phyloP scores from a whole-genome alignment of 2,113 vertebrate species.

The Sapajus apella region DNA sequence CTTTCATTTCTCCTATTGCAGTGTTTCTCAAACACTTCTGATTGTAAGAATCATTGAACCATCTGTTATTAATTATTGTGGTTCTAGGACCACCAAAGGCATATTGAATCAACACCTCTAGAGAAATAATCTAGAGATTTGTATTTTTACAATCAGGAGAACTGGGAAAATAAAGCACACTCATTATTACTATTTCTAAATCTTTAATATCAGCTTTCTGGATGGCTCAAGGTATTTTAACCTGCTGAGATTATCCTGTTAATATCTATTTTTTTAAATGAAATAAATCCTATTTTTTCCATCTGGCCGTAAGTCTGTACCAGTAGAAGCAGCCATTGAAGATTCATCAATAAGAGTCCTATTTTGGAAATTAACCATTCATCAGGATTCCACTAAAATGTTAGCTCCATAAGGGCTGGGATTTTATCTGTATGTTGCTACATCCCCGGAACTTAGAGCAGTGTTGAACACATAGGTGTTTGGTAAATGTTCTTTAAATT shows the following conservation, averaged over 20 bases:
- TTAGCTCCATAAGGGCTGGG: neutral
- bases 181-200: neutral
- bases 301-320: neutral
- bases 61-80: neutral
- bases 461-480: neutral
- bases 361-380: neutral
- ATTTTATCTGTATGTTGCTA: neutral
- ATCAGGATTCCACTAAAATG: neutral
- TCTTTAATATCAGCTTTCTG: neutral
- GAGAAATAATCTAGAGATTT: neutral
- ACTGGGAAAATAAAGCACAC: neutral
- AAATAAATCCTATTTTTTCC: neutral
- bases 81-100: neutral
- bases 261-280: neutral
- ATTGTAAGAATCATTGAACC: neutral
- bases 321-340: neutral
- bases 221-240: neutral
- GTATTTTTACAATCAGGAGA: neutral
- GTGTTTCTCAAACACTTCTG: neutral
- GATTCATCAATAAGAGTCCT: neutral
- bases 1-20: neutral
- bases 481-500: neutral
- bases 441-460: neutral
- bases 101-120: neutral
- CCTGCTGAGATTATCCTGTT: neutral